Evolutionary conservation across 2,113 vertebrate genomes (phyloP).

Genomic region (Podocnemis expansa): DNA sequence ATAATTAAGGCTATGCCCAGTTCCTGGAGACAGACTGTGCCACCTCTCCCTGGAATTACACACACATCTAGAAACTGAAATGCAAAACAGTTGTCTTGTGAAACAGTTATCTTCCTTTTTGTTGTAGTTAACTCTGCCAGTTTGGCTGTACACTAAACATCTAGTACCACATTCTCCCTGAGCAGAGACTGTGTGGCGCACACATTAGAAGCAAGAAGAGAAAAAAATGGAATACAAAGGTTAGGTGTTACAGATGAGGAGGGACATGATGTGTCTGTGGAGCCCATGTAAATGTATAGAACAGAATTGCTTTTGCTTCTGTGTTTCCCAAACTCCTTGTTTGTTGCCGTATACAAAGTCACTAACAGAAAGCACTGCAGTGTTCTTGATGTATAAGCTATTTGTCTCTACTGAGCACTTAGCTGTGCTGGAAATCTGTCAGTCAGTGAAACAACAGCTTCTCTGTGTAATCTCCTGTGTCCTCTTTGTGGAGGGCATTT

Average conservation of each 20-base stretch:
- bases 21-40: background rate
- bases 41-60: background rate
- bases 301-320: background rate
- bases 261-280: background rate
- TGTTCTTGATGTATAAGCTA: background rate
- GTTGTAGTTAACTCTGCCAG: background rate
- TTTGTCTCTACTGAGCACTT: background rate
- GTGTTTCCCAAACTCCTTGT: background rate
- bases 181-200: background rate
- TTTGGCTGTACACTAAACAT: background rate
- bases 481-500: background rate
- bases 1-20: background rate
- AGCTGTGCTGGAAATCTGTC: background rate
- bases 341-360: conserved; percentile 13
- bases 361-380: conserved; percentile 48
- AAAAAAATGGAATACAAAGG: conserved; percentile 52
- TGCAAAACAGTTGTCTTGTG: background rate
- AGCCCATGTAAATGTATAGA: background rate
- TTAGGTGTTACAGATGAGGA: background rate
- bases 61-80: background rate
- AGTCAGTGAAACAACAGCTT: conserved; percentile 53
- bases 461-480: background rate
- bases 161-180: background rate
- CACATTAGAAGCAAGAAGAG: background rate
- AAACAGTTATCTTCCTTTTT: background rate